phyloP scores from a whole-genome alignment of 2,888 invertebrate genomes.

The Stratiomys singularior region DNA sequence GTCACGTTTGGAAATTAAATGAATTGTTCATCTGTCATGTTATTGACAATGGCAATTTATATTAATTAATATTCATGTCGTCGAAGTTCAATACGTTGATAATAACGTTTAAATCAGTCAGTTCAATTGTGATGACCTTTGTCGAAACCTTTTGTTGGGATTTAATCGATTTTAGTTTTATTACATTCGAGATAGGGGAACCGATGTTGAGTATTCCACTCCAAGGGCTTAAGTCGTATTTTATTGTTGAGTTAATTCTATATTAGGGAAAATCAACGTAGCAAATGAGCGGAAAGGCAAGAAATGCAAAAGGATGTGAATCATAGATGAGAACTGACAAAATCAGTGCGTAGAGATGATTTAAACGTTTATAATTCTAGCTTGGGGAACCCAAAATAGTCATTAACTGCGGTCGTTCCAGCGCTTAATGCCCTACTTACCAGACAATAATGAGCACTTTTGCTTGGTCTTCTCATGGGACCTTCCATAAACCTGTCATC shows the following conservation, averaged over 20 bases:
- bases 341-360: too few species aligned
- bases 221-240: too few species aligned
- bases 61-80: slow-evolving; percentile 28
- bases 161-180: neutral
- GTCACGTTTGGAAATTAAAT: slow-evolving; percentile 36
- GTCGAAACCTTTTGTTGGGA: neutral
- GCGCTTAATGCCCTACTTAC: neutral
- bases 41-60: slow-evolving; percentile 25
- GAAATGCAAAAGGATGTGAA: too few species aligned
- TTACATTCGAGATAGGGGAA: neutral
- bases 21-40: neutral
- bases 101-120: slow-evolving; percentile 12
- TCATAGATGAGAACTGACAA: too few species aligned
- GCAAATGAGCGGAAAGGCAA: too few species aligned
- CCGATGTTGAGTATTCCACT: too few species aligned
- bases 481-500: neutral
- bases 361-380: neutral
- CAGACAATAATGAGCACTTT: neutral
- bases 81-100: slow-evolving; percentile 5
- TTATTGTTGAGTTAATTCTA: too few species aligned
- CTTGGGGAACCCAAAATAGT: neutral
- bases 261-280: too few species aligned
- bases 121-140: slow-evolving; percentile 18
- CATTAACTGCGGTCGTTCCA: too few species aligned
- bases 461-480: neutral